Evolutionary conservation across 2,888 invertebrate genomes (phyloP), one percentile per base, ranked within the genome.

Genomic region (Polydrusus tereticollis): DNA sequence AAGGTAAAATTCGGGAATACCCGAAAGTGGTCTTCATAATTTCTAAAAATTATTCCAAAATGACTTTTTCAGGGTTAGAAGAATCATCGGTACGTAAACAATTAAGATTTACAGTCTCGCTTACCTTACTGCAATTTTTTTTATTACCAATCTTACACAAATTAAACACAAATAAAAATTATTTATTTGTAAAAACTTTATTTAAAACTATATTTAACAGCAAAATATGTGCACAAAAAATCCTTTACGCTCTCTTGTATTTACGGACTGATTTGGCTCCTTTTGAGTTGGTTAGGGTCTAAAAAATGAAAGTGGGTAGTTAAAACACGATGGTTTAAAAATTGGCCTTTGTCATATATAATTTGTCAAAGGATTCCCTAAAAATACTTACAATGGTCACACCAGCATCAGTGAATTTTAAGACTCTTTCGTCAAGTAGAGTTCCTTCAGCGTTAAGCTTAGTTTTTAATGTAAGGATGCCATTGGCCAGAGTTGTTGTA

Each of bases 251-350:
- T 47, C 71, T 59, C 47, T 71, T 66, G 43, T 71, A 71, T 14
- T 66, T n/a, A 3, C 58, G 14, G 7, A 60, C 66, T 21, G 36
- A 16, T 63, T 72, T 72, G 5, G 7, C 59, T 26, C 68, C 68
- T 20, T 68, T 68, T 21, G 63, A 63, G 29, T 69, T 72, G 23
- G 64, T 59, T 21, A 50, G 47, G 0, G 59, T 68, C 72, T 72
- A 21, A 18, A 72, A 55, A 60, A 52, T 12, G 55, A 60, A 38
- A 43, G n/a, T 38, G 14, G 4, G 14, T 38, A n/a, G 1, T 8
- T 38, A 12, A n/a, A 3, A 1, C 12, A 12, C 1, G 10, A 12
- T 12, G 12, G 2, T 36, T 36, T 36, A 5, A 36, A 12, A n/a
- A n/a, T n/a, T n/a, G n/a, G n/a, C n/a, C n/a, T n/a, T n/a, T n/a